Evolutionary conservation across 1,140 invertebrate genomes (phyloP).

Genomic region (Apis mellifera): Amel_HAv3.1 CM009931.2:16900501-16901000

Average conservation of each 20-base stretch:
- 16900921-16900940: conserved; percentile 38
- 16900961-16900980: conserved; percentile 22
- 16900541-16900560: not conserved
- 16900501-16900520: not conserved
- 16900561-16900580: not conserved
- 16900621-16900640: conserved; percentile 51
- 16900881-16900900: not conserved
- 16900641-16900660: conserved; percentile 47
- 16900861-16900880: too few species aligned
- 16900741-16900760: conserved; percentile 65
- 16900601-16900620: conserved; percentile 25
- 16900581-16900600: not conserved
- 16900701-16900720: conserved; percentile 68
- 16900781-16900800: conserved; percentile 55
- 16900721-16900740: conserved; percentile 54
- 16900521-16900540: not conserved
- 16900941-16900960: conserved; percentile 33
- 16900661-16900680: conserved; percentile 59
- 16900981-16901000: conserved; percentile 27
- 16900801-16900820: conserved; percentile 60
- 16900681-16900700: conserved; percentile 53
- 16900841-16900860: conserved; percentile 33
- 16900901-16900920: conserved; percentile 40
- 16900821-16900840: conserved; percentile 62
- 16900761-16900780: conserved; percentile 52